Conservation (phyloP, 2,113 vertebrate genomes). For the Phrynosoma blainvillii region DNA sequence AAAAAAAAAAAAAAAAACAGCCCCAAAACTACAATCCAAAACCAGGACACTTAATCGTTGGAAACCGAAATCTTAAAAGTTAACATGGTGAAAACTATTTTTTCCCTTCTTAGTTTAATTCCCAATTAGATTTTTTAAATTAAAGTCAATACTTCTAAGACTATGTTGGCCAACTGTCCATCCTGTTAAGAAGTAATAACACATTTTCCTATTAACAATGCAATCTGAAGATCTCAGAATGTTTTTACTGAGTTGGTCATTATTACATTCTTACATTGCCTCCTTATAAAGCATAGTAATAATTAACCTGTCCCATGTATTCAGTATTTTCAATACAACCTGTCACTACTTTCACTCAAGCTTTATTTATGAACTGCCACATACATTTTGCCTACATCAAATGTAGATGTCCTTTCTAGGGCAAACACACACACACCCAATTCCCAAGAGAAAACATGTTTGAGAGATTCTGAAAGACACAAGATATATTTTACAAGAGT, state of each 20-base stretch:
- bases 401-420: background rate
- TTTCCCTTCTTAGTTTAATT: conserved; percentile 29
- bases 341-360: background rate
- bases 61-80: conserved; percentile 54
- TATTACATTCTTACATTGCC: conserved; percentile 27
- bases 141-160: conserved; percentile 35
- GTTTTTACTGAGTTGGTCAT: conserved; percentile 6
- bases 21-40: conserved; percentile 39
- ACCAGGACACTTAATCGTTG: conserved; percentile 48
- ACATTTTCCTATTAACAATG: conserved; percentile 27
- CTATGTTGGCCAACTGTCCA: fast-evolving
- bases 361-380: background rate
- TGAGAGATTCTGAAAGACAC: background rate
- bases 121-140: conserved; percentile 4
- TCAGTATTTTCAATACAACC: conserved; percentile 10
- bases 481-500: background rate
- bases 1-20: conserved; percentile 36
- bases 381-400: background rate
- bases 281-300: conserved; percentile 17
- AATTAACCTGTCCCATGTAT: conserved; percentile 45
- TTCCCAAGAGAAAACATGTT: background rate
- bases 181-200: conserved; percentile 9
- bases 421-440: background rate
- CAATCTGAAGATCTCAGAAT: background rate
- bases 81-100: conserved; percentile 48